Evolutionary conservation across 2,797 vertebrate genomes (phyloP), one percentile per base, ranked within the genome.

Genomic region (Chanos chanos): DNA sequence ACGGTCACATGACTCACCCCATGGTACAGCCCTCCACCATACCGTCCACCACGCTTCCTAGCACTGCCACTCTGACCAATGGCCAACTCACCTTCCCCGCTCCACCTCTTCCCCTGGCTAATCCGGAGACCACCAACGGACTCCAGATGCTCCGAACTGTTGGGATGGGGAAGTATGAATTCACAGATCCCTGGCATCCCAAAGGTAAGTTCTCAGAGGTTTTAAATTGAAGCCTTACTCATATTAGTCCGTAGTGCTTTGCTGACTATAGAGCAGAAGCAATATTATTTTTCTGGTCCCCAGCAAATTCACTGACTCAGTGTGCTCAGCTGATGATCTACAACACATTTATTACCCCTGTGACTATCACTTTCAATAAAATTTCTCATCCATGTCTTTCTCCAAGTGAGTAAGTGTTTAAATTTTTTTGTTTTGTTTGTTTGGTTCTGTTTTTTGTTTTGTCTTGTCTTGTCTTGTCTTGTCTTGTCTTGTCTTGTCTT

Each of bases 161-260:
- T 27, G 96, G 95, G 60, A 92, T 93, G 85, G 95, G 95, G 79
- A 98, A 98, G 86, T 98, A 98, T 86, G 94, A 98, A 77, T 98
- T 98, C 89, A 98, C 94, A 48, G 95, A 98, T 77, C 94, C 95
- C 0, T 94, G 94, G 92, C 95, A 98, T 78, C 96, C 96, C 37
- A 98, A 94, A 95, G 96, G 96, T 98, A 95, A 93, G 92, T 41
- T 12, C 13, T 34, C 39, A 7, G 15, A 37, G 39, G 16, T 19
- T 21, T 41, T 39, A 41, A 21, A 41, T 16, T 30, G 33, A 39
- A 48, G 33, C 55, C 48, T 47, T 47, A 24, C 27, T 30, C 9
- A 21, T 37, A 13, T 44, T 10, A 7, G 5, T 7, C 9, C 10
- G 4, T 34, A 19, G 34, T 27, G 15, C 13, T 13, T 34, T 56